A percentile compares a stretch with the other conserved stretches of the same genome.
phyloP scores from a whole-genome alignment of 2,797 vertebrate genomes.

The Danio tinwini region DNA sequence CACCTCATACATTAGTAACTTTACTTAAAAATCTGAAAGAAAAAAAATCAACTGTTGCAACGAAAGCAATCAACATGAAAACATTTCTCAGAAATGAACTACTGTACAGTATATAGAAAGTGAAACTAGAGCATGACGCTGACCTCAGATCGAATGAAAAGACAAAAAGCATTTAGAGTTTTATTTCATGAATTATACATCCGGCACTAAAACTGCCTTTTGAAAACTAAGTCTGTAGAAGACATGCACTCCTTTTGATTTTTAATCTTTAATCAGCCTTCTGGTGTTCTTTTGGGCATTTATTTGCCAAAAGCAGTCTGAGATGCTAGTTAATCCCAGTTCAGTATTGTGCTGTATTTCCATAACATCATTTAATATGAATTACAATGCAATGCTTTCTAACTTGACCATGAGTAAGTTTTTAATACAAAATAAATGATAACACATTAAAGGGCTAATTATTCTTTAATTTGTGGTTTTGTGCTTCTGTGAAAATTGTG shows the following conservation, averaged over 20 bases:
- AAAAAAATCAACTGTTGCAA: too few relatives aligned
- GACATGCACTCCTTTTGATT: constrained; percentile 44
- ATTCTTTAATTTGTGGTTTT: constrained; percentile 12
- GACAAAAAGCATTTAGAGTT: constrained; percentile 53
- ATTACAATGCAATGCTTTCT: neutral
- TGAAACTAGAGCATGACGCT: constrained; percentile 36
- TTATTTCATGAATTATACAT: constrained; percentile 63
- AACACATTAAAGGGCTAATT: constrained; percentile 21
- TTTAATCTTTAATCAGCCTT: constrained; percentile 44
- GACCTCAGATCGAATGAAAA: constrained; percentile 44
- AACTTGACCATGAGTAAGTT: neutral
- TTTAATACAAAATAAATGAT: constrained; percentile 2
- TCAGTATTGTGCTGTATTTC: neutral
- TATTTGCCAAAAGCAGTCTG: constrained; percentile 18
- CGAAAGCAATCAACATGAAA: too few relatives aligned
- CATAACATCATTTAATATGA: constrained; percentile 6
- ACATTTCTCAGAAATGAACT: constrained; percentile 12
- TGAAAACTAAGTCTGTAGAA: constrained; percentile 40
- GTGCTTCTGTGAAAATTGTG: constrained; percentile 29
- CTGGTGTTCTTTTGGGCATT: constrained; percentile 16
- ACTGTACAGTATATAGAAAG: neutral
- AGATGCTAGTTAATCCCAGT: constrained; percentile 24
- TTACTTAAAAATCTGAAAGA: too few relatives aligned
- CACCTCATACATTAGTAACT: too few relatives aligned
- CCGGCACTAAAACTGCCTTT: constrained; percentile 62